These are phyloP conservation scores for Apamea monoglypha DNA, from an alignment of 2,888 invertebrate species.

Conservation along the genomic window DNA sequence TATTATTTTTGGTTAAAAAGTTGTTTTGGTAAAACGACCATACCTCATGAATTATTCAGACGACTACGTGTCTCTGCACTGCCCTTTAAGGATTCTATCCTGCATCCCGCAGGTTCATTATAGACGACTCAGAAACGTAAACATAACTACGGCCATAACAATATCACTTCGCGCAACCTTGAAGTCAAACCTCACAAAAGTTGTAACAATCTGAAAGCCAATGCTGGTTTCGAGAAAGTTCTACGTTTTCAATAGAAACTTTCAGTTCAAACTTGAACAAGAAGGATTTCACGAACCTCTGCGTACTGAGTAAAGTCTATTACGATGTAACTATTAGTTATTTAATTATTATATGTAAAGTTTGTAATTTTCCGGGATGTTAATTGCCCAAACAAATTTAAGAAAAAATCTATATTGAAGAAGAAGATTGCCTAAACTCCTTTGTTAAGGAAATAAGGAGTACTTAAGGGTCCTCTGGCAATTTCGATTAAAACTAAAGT, in stretches of 20 bases:
- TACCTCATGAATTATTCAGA: too few relatives aligned
- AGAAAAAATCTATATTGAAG: too few relatives aligned
- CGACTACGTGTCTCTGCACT: not conserved
- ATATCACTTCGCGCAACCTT: conserved; percentile 11
- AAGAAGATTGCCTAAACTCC: not conserved
- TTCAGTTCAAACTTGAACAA: conserved; percentile 33
- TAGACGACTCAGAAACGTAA: not conserved
- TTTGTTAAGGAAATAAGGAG: conserved; percentile 9
- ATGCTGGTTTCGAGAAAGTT: conserved; percentile 35
- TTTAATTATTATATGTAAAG: not conserved
- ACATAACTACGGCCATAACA: not conserved
- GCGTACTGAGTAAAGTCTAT: conserved; percentile 8
- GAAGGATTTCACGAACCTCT: conserved; percentile 22
- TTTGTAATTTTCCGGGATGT: conserved; percentile 10
- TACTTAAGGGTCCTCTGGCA: not conserved
- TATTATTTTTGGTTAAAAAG: not conserved
- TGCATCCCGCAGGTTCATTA: too few relatives aligned
- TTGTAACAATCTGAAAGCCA: conserved; percentile 42
- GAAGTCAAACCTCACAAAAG: conserved; percentile 35
- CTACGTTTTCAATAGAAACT: conserved; percentile 46
- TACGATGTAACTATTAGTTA: not conserved
- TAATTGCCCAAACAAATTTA: not conserved
- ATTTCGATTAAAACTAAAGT: conserved; percentile 21
- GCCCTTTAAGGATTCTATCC: not conserved
- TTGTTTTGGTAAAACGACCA: not conserved